Conservation (phyloP, 2,888 invertebrate species). For the Clunio marinus region DNA sequence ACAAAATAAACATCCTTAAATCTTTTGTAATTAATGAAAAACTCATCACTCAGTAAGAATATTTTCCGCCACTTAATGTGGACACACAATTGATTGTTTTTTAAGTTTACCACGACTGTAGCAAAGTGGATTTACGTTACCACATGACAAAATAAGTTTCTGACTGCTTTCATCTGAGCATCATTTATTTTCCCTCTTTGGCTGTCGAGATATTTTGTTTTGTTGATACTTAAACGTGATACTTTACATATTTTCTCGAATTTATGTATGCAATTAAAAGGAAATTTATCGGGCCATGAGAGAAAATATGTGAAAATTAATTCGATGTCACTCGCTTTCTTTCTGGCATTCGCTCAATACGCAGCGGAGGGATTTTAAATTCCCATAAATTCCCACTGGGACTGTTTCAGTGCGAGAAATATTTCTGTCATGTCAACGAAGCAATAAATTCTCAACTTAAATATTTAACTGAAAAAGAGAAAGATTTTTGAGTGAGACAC, state of each 20-base stretch:
- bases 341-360: not conserved
- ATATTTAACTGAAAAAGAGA: not conserved
- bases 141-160: not conserved
- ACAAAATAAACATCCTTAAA: no score
- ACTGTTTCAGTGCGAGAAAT: slow-evolving; percentile 3
- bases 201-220: slow-evolving; percentile 5
- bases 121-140: not conserved
- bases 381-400: slow-evolving; percentile 28
- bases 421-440: slow-evolving; percentile 27
- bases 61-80: not conserved
- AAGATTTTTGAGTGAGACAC: not conserved
- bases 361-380: slow-evolving; percentile 20
- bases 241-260: slow-evolving; percentile 33
- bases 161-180: not conserved
- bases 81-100: not conserved
- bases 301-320: slow-evolving; percentile 32
- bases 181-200: slow-evolving; percentile 1
- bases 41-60: not conserved
- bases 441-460: slow-evolving; percentile 22
- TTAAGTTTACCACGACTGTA: not conserved
- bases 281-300: not conserved
- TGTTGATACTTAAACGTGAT: slow-evolving; percentile 36
- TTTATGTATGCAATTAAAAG: slow-evolving; percentile 29
- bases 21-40: no score
- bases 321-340: slow-evolving; percentile 9